Percentiles rank a stretch among this genome's conserved stretches.
These are phyloP conservation scores for Hydractinia echinata DNA, from an alignment of 30 jellyfish, hydroid and myxozoan genomes.

Conservation along the genomic window DNA sequence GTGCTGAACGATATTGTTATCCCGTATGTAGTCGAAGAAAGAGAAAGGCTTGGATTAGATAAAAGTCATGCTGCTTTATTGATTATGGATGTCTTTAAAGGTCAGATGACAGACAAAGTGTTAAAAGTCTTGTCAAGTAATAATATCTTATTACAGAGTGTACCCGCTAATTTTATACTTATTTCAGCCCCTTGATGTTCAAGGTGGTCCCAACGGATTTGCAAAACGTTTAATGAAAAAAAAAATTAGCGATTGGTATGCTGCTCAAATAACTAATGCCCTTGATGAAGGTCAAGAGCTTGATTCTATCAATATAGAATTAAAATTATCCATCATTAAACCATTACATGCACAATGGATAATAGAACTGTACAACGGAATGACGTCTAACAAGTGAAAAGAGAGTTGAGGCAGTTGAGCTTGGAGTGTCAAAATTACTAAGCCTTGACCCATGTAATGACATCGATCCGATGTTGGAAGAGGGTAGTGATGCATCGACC, in stretches of 20 bases:
- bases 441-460: too few relatives aligned
- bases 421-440: too few relatives aligned
- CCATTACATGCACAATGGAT: slow-evolving; percentile 49
- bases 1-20: too few relatives aligned
- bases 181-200: slow-evolving; percentile 47
- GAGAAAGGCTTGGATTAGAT: too few relatives aligned
- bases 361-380: slow-evolving; percentile 24
- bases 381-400: too few relatives aligned
- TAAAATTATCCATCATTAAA: slow-evolving; percentile 26
- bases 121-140: slow-evolving; percentile 12
- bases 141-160: slow-evolving; percentile 23
- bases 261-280: slow-evolving; percentile 23
- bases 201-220: slow-evolving; percentile 33
- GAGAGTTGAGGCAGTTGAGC: too few relatives aligned
- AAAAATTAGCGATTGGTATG: slow-evolving; percentile 41
- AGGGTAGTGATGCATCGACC: too few relatives aligned
- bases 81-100: too few relatives aligned
- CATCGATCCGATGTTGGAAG: too few relatives aligned
- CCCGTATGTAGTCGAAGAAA: too few relatives aligned
- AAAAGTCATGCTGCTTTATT: too few relatives aligned
- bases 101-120: too few relatives aligned
- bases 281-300: slow-evolving; percentile 29
- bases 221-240: slow-evolving; percentile 37
- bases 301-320: slow-evolving; percentile 11
- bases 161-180: slow-evolving; percentile 33